Evolutionary conservation across 2,113 vertebrate genomes (phyloP).

Genomic region (Sceloporus tristichus): DNA sequence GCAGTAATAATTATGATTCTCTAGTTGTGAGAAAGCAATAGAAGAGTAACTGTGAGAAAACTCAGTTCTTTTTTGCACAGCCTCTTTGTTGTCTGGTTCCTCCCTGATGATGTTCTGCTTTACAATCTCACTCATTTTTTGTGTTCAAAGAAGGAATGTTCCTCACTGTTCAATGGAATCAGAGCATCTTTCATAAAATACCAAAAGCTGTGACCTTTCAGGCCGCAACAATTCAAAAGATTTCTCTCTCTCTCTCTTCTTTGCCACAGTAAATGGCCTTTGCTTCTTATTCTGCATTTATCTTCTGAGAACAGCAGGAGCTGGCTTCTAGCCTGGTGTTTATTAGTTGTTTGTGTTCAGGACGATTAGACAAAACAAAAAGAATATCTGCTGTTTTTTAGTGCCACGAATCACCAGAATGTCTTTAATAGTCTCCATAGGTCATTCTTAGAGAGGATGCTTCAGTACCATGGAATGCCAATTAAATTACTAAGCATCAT

Average conservation of each 20-base stretch:
- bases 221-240: background rate
- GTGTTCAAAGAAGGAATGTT: constrained; percentile 6
- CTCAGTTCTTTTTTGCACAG: background rate
- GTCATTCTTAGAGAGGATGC: background rate
- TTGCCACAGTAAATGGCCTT: background rate
- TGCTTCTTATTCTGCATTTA: background rate
- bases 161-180: background rate
- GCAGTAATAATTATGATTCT: constrained; percentile 21
- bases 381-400: background rate
- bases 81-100: background rate
- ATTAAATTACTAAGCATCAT: background rate
- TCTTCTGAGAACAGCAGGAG: background rate
- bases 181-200: constrained; percentile 7
- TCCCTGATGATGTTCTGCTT: background rate
- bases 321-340: background rate
- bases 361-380: constrained; percentile 1
- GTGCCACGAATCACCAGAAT: background rate
- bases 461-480: background rate
- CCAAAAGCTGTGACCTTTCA: constrained; percentile 13
- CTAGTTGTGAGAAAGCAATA: background rate
- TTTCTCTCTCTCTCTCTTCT: background rate
- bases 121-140: background rate
- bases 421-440: background rate
- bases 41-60: constrained; percentile 5
- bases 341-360: background rate